Conservation (phyloP, 2,113 vertebrate genomes). For the Lucifuga dentata region DNA sequence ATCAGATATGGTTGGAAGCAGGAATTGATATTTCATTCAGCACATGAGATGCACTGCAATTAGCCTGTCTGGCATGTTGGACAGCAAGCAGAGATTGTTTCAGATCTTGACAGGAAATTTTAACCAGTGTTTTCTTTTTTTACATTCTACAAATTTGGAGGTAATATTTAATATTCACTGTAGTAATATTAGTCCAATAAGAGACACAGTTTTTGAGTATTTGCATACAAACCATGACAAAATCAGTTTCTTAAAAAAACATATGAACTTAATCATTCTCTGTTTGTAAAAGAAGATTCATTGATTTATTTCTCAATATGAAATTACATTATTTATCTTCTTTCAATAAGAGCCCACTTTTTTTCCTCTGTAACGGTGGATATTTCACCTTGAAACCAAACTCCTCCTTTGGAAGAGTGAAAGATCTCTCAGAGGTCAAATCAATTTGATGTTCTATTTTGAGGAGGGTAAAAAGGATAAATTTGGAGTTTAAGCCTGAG, state of each 20-base stretch:
- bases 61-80: constrained; percentile 16
- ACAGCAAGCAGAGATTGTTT: constrained; percentile 19
- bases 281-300: not conserved
- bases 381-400: constrained; percentile 45
- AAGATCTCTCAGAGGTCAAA: constrained; percentile 26
- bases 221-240: too few species aligned
- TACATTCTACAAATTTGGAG: not conserved
- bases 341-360: not conserved
- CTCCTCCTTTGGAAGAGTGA: constrained; percentile 18
- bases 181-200: too few species aligned
- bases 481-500: constrained; percentile 28
- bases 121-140: too few species aligned
- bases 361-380: constrained; percentile 7
- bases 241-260: too few species aligned
- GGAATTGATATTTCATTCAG: not conserved
- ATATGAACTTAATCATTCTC: not conserved
- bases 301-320: not conserved
- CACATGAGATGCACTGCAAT: not conserved
- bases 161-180: too few species aligned
- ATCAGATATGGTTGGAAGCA: constrained; percentile 26
- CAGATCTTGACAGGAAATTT: constrained; percentile 15
- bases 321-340: constrained; percentile 1
- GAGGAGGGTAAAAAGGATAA: constrained; percentile 15
- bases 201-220: too few species aligned
- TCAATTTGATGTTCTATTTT: constrained; percentile 66